phyloP scores from a whole-genome alignment of 2,888 invertebrate species.

The Drosophila heteroneura region DNA sequence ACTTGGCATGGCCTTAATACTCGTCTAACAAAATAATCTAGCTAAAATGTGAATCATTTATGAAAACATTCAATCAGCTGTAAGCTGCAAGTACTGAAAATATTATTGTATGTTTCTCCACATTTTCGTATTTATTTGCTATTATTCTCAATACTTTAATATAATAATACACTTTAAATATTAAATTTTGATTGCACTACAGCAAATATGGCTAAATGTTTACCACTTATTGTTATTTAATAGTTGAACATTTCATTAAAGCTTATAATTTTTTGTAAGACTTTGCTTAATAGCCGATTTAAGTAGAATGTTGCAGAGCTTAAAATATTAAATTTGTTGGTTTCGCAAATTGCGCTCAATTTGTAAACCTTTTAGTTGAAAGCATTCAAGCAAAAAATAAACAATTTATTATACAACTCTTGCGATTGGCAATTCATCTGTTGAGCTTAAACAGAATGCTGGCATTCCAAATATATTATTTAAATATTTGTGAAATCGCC shows the following conservation, averaged over 20 bases:
- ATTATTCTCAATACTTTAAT: no score
- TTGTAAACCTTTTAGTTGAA: neutral
- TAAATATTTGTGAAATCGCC: conserved; percentile 67
- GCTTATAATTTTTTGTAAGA: neutral
- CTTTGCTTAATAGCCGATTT: neutral
- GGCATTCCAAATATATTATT: conserved; percentile 27
- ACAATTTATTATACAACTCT: conserved; percentile 13
- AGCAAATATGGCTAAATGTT: neutral
- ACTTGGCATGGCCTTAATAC: conserved; percentile 21
- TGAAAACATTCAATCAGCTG: neutral
- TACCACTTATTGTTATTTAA: neutral
- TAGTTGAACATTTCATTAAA: neutral
- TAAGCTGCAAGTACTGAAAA: neutral
- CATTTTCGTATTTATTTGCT: no score
- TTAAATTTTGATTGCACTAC: neutral
- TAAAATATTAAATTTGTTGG: neutral
- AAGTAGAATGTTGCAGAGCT: neutral
- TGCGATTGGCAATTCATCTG: conserved; percentile 6
- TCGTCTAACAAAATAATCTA: neutral
- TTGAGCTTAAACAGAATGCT: neutral
- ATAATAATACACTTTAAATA: no score
- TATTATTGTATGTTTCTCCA: neutral
- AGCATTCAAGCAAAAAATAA: neutral
- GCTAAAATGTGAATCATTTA: neutral
- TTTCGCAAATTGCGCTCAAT: neutral